Conservation (phyloP, 1,140 invertebrate genomes). For the Octopus sinensis region DNA sequence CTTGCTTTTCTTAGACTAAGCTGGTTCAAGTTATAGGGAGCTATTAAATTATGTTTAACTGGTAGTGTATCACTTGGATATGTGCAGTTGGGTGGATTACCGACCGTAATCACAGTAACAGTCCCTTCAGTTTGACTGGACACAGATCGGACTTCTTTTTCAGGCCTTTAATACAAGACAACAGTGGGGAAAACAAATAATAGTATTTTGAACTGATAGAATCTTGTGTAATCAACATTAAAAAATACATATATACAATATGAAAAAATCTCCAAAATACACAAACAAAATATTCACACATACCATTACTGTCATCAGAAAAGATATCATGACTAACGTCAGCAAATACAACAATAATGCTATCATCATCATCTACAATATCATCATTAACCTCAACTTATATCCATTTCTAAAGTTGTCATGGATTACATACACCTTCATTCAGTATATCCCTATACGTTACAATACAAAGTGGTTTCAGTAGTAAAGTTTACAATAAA, state of each 20-base stretch:
- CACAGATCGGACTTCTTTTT: conserved; percentile 45
- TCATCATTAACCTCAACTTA: too few relatives aligned
- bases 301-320: too few relatives aligned
- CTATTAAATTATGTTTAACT: conserved; percentile 31
- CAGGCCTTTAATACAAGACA: conserved; percentile 17
- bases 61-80: conserved; percentile 43
- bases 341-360: too few relatives aligned
- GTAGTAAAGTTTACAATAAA: too few relatives aligned
- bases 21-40: conserved; percentile 39
- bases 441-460: too few relatives aligned
- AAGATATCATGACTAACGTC: too few relatives aligned
- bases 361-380: too few relatives aligned
- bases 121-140: conserved; percentile 54
- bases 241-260: background rate
- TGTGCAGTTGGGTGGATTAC: conserved; percentile 43
- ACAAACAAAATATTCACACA: too few relatives aligned
- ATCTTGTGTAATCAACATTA: background rate
- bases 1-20: conserved; percentile 39
- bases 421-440: too few relatives aligned
- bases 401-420: too few relatives aligned
- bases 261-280: background rate
- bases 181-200: background rate
- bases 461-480: too few relatives aligned
- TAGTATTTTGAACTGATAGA: background rate
- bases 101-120: conserved; percentile 53